These are phyloP conservation scores for Aurelia aurita DNA, from an alignment of 30 jellyfish, hydroid and myxozoan genomes.

Conservation along the genomic window DNA sequence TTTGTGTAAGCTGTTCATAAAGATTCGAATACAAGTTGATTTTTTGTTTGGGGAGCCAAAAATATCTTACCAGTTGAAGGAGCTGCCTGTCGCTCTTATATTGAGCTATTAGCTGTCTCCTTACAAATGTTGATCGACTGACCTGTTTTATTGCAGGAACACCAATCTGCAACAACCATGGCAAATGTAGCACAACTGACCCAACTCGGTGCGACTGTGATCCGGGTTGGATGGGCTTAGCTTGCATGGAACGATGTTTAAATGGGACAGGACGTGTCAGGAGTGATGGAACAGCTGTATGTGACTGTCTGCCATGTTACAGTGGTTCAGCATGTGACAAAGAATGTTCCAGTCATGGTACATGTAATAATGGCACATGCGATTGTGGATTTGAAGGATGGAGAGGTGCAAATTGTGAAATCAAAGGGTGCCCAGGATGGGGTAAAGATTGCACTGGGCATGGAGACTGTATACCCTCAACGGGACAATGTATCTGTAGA, in stretches of 20 bases:
- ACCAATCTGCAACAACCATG: constrained; percentile 70
- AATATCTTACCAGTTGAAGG: no score
- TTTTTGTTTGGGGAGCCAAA: no score
- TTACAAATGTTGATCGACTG: neutral
- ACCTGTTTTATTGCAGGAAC: constrained; percentile 34
- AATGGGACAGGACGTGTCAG: constrained; percentile 66
- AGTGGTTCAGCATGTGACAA: constrained; percentile 72
- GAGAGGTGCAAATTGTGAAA: constrained; percentile 65
- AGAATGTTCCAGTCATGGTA: constrained; percentile 64
- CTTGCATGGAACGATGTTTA: constrained; percentile 54
- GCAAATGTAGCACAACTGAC: constrained; percentile 45
- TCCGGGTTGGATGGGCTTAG: constrained; percentile 75
- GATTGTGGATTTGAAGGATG: constrained; percentile 75
- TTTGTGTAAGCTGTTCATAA: no score
- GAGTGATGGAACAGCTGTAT: constrained; percentile 55
- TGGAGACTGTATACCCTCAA: constrained; percentile 66
- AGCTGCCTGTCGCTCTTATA: no score
- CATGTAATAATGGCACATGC: constrained; percentile 56
- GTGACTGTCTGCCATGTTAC: constrained; percentile 63
- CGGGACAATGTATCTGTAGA: constrained; percentile 72
- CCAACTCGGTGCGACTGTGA: constrained; percentile 73
- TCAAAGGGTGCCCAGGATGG: constrained; percentile 77
- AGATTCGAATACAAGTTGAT: no score
- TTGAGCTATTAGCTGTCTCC: no score
- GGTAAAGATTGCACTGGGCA: constrained; percentile 72